Evolutionary conservation across 1,140 invertebrate genomes (phyloP).

Genomic region (Pissodes strobi): DNA sequence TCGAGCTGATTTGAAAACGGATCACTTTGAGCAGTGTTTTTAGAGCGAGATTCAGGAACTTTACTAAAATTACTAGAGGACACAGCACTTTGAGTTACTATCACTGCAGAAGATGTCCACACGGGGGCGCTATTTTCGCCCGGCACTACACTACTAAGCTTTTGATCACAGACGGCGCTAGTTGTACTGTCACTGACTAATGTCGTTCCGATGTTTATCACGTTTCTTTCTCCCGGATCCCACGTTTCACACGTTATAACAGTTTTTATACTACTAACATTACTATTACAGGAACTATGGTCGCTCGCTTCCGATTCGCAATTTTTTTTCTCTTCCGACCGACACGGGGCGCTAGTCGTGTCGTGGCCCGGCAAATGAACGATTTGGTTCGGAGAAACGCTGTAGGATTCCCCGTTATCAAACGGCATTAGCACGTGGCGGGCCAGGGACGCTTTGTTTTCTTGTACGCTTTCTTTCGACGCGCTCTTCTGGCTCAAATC

Average conservation of each 20-base stretch:
- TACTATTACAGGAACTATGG: conserved; percentile 39
- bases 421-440: conserved; percentile 81
- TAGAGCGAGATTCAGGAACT: conserved; percentile 48
- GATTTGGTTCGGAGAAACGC: conserved; percentile 87
- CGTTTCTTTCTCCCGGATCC: conserved; percentile 62
- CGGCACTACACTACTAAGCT: conserved; percentile 60
- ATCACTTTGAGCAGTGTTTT: conserved; percentile 57
- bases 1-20: conserved; percentile 74
- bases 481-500: conserved; percentile 60
- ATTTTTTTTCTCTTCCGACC: conserved; percentile 13
- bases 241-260: conserved; percentile 60
- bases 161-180: conserved; percentile 53
- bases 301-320: conserved; percentile 30
- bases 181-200: conserved; percentile 34
- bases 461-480: conserved; percentile 42
- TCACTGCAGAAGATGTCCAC: conserved; percentile 48
- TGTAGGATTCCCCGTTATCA: conserved; percentile 82
- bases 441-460: conserved; percentile 53
- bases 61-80: conserved; percentile 37
- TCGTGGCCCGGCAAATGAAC: conserved; percentile 66
- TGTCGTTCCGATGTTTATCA: conserved; percentile 59
- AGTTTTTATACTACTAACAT: conserved; percentile 8
- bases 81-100: conserved; percentile 45
- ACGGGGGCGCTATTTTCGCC: no score
- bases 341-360: not conserved